Conservation (phyloP, 2,888 invertebrate species). For the Pocota personata region DNA sequence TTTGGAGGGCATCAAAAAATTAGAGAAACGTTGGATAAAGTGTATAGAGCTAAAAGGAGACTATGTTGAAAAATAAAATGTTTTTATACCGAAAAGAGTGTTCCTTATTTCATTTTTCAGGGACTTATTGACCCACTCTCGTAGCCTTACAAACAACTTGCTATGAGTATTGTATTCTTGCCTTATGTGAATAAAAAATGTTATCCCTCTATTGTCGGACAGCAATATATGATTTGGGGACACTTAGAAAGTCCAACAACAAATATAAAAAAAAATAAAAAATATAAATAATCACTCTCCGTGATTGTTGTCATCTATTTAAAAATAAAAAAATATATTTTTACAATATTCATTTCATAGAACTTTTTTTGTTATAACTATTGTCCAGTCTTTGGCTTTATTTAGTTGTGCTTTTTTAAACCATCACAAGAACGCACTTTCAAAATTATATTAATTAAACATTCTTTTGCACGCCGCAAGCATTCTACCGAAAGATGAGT, state of each 20-base stretch:
- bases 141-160: too few relatives aligned
- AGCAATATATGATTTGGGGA: too few relatives aligned
- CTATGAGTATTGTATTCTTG: too few relatives aligned
- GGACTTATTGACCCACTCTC: too few relatives aligned
- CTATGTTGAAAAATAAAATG: too few relatives aligned
- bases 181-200: too few relatives aligned
- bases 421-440: slow-evolving; percentile 30
- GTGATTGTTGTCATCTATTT: slow-evolving; percentile 25
- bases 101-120: too few relatives aligned
- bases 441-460: slow-evolving; percentile 48
- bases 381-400: background rate
- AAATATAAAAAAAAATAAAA: background rate
- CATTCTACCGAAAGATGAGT: slow-evolving; percentile 68
- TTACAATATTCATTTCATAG: slow-evolving; percentile 19
- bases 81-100: too few relatives aligned
- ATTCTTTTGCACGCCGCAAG: slow-evolving; percentile 76
- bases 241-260: too few relatives aligned
- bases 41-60: too few relatives aligned
- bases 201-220: background rate
- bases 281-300: background rate
- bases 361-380: slow-evolving; percentile 10
- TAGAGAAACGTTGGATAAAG: too few relatives aligned
- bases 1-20: too few relatives aligned
- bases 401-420: slow-evolving; percentile 35
- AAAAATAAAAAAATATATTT: background rate